Evolutionary conservation across 2,113 vertebrate species (phyloP).

Genomic region (Alethe castanea): DNA sequence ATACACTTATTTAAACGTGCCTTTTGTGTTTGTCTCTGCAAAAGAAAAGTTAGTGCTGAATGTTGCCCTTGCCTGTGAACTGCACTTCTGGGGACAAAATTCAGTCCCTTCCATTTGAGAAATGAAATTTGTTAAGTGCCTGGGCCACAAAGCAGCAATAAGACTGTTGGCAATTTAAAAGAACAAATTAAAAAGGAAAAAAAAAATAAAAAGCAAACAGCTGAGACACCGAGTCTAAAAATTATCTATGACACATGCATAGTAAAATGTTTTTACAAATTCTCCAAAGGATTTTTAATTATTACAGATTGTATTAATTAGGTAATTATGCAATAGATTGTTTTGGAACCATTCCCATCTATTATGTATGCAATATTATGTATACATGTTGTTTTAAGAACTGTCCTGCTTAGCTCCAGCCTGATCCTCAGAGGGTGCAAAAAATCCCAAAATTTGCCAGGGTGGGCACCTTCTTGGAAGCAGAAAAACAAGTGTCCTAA

Average conservation of each 20-base stretch:
- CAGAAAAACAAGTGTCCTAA: not conserved
- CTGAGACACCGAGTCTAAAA: slow-evolving; percentile 46
- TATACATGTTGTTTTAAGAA: not conserved
- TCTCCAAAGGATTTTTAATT: slow-evolving; percentile 72
- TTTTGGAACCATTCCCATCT: slow-evolving; percentile 55
- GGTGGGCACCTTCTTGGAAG: not conserved
- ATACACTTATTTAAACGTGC: not conserved
- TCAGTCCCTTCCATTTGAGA: slow-evolving; percentile 32
- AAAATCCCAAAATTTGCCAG: not conserved
- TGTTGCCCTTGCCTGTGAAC: not conserved
- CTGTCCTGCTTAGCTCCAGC: not conserved
- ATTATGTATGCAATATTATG: slow-evolving; percentile 40
- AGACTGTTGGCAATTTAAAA: slow-evolving; percentile 57
- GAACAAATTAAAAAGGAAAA: slow-evolving; percentile 52
- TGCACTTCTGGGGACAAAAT: not conserved
- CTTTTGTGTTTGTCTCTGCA: not conserved
- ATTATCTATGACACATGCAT: slow-evolving; percentile 14
- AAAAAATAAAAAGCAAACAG: slow-evolving; percentile 45
- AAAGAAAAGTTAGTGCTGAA: not conserved
- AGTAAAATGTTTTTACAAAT: slow-evolving; percentile 43
- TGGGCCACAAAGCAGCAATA: slow-evolving; percentile 61
- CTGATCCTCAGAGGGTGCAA: not conserved
- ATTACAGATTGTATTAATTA: slow-evolving; percentile 72
- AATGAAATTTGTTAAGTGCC: slow-evolving; percentile 62
- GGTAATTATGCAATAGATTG: slow-evolving; percentile 65